Conservation (phyloP, 2,888 invertebrate genomes). For the Hirtodrosophila duncani region DNA sequence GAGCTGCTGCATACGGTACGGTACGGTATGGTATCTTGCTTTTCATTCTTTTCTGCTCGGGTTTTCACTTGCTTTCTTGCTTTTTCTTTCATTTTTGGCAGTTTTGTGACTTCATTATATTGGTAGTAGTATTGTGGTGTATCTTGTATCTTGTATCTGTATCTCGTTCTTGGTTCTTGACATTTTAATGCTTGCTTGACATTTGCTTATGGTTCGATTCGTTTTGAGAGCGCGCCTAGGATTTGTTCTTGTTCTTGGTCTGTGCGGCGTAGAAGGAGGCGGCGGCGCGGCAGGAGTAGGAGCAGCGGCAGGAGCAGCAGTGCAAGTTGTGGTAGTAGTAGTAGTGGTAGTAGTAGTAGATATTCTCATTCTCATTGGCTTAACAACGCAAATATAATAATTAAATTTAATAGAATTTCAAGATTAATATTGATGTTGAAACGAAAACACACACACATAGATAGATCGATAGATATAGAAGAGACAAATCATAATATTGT, state of each 20-base stretch:
- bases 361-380: slow-evolving; percentile 78
- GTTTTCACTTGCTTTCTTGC: too few species aligned
- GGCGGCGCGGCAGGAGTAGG: slow-evolving; percentile 38
- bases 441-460: slow-evolving; percentile 42
- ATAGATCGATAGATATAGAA: too few species aligned
- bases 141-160: too few species aligned
- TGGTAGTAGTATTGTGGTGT: too few species aligned
- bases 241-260: slow-evolving; percentile 5
- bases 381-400: slow-evolving; percentile 76
- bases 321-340: slow-evolving; percentile 68
- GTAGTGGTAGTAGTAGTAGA: slow-evolving; percentile 77
- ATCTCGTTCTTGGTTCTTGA: slow-evolving; percentile 16
- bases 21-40: slow-evolving; percentile 15
- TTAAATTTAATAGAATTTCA: slow-evolving; percentile 65
- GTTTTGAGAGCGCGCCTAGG: slow-evolving; percentile 11
- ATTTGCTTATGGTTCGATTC: slow-evolving; percentile 5
- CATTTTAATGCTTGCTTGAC: background rate
- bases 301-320: slow-evolving; percentile 75
- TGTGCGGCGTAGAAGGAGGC: slow-evolving; percentile 21
- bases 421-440: slow-evolving; percentile 49
- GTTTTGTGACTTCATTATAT: too few species aligned
- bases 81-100: too few species aligned
- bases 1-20: slow-evolving; percentile 22
- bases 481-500: slow-evolving; percentile 47
- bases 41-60: too few species aligned